Evolutionary conservation across 2,888 invertebrate genomes (phyloP).

Genomic region (Sericinus montela): DNA sequence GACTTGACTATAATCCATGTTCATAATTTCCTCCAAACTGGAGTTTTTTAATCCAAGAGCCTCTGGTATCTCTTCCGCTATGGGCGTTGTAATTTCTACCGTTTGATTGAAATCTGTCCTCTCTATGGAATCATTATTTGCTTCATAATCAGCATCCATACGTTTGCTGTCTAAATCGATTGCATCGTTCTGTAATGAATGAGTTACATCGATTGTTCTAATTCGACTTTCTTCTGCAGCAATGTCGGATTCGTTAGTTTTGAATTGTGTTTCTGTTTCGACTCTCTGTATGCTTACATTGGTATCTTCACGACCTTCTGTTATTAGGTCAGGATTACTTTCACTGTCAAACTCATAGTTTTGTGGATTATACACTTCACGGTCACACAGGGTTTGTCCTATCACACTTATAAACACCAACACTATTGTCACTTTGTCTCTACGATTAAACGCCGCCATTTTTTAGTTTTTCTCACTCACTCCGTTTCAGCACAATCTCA

Average conservation of each 20-base stretch:
- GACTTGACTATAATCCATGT: conserved; percentile 4
- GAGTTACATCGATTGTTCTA: background rate
- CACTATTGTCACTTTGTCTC: conserved; percentile 5
- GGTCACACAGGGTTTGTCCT: background rate
- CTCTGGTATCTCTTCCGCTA: background rate
- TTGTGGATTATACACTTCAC: background rate
- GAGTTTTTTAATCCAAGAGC: conserved; percentile 1
- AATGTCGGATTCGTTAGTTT: background rate
- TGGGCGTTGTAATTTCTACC: background rate
- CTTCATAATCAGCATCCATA: background rate
- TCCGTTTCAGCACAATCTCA: background rate
- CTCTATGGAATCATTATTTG: background rate
- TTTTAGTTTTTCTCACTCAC: background rate
- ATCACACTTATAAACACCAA: conserved; percentile 7
- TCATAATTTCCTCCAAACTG: background rate
- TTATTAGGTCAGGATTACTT: background rate
- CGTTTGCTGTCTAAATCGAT: background rate
- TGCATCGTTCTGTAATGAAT: background rate
- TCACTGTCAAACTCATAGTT: background rate
- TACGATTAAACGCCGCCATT: background rate
- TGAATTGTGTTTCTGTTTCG: background rate
- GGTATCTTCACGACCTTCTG: background rate
- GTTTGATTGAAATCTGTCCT: background rate
- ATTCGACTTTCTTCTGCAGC: background rate
- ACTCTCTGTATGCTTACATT: background rate